Percentiles rank a stretch among this genome's conserved stretches.
Conservation (phyloP, 2,888 invertebrate genomes). For the Cecidostiba fungosa region DNA sequence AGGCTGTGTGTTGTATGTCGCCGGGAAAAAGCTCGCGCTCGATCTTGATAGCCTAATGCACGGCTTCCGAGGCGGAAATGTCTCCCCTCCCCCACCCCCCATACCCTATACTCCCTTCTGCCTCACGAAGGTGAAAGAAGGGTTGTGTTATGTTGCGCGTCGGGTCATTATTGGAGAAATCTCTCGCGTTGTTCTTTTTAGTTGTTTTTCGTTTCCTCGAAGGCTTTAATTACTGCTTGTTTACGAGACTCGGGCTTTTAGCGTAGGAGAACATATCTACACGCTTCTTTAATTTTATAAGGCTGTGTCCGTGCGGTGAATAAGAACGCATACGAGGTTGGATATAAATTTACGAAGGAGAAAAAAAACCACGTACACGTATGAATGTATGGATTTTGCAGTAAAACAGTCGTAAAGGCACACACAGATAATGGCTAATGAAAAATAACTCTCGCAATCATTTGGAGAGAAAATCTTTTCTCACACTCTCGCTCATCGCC, state of each 20-base stretch:
- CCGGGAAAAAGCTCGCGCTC: conserved; percentile 75
- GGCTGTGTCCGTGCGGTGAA: neutral
- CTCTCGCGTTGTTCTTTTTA: conserved; percentile 56
- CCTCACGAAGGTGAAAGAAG: conserved; percentile 71
- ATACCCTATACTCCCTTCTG: conserved; percentile 58
- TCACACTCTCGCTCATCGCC: too few species aligned
- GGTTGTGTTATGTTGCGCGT: neutral
- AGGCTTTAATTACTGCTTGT: conserved; percentile 35
- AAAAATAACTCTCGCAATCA: neutral
- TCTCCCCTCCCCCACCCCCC: conserved; percentile 74
- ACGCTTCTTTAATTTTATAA: conserved; percentile 30
- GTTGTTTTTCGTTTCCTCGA: conserved; percentile 3
- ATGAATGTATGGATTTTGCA: neutral
- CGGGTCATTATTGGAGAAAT: conserved; percentile 64
- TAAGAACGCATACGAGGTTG: too few species aligned
- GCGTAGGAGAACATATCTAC: conserved; percentile 11
- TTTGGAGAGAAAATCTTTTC: neutral
- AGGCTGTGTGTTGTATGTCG: neutral
- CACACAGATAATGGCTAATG: neutral
- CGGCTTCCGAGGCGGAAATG: conserved; percentile 80
- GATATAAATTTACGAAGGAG: conserved; percentile 31
- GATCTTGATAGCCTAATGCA: conserved; percentile 80
- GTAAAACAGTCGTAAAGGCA: neutral
- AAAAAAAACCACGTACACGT: neutral
- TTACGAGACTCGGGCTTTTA: neutral